Conservation (phyloP, 1,140 invertebrate species). For the Conopomorpha cramerella region DNA sequence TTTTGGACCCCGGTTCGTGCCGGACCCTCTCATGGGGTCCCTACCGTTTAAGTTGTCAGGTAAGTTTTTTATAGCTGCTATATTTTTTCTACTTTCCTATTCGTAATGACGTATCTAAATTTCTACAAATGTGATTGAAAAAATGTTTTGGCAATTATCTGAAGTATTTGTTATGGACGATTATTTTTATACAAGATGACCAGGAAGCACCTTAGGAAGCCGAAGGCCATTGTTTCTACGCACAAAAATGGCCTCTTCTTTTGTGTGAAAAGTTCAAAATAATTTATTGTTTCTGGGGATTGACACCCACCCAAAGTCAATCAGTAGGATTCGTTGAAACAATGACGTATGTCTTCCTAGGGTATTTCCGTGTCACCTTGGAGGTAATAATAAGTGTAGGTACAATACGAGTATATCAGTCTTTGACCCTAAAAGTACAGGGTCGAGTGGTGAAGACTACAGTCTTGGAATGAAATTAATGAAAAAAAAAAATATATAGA, state of each 20-base stretch:
- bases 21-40: constrained; percentile 77
- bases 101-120: background rate
- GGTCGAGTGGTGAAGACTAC: background rate
- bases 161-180: background rate
- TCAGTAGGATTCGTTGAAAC: too few relatives aligned
- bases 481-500: background rate
- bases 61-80: constrained; percentile 43
- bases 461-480: background rate
- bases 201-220: background rate
- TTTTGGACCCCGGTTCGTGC: constrained; percentile 80
- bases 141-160: background rate
- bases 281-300: too few relatives aligned
- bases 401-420: background rate
- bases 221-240: too few relatives aligned
- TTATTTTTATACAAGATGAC: background rate
- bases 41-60: constrained; percentile 84
- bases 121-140: background rate
- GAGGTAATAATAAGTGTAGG: too few relatives aligned
- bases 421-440: background rate
- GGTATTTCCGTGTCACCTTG: too few relatives aligned
- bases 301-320: too few relatives aligned
- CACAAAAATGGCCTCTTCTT: too few relatives aligned
- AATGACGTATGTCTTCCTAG: too few relatives aligned
- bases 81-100: background rate
- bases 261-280: too few relatives aligned